phyloP scores from a whole-genome alignment of 1,140 invertebrate species.

The Lepeophtheirus salmonis region DNA sequence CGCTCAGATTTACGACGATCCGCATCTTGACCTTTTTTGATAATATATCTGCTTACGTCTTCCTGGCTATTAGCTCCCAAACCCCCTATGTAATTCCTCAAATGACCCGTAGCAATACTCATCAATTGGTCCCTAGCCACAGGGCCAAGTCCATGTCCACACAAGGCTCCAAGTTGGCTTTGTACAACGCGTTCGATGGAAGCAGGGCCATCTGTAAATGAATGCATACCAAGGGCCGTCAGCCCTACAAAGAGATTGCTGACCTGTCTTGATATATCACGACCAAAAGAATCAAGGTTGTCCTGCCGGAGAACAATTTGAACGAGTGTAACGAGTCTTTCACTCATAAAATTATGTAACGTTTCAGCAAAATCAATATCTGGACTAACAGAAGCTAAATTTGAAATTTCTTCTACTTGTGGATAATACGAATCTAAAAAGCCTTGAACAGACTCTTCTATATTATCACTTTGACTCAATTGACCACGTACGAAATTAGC shows the following conservation, averaged over 20 bases:
- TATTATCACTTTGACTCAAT: neutral
- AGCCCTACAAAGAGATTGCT: neutral
- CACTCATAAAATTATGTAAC: neutral
- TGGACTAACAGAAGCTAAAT: neutral
- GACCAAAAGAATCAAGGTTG: neutral
- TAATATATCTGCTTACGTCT: constrained; percentile 21
- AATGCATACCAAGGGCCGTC: neutral
- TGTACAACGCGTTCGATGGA: neutral
- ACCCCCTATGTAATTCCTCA: constrained; percentile 19
- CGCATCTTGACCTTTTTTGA: neutral
- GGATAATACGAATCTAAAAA: neutral
- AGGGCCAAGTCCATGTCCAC: constrained; percentile 20
- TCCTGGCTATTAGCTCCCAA: neutral
- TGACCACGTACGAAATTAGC: neutral
- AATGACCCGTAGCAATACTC: constrained; percentile 18
- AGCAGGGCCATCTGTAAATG: neutral
- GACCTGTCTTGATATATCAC: neutral
- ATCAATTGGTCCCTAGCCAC: constrained; percentile 20
- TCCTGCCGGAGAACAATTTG: neutral
- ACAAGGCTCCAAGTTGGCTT: constrained; percentile 4
- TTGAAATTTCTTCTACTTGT: neutral
- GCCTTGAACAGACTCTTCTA: neutral
- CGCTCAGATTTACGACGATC: neutral
- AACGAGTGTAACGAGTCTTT: neutral
- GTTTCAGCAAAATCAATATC: constrained; percentile 9